These are phyloP conservation scores for Camelus bactrianus DNA, from an alignment of 2,113 vertebrate genomes.

Conservation along the genomic window DNA sequence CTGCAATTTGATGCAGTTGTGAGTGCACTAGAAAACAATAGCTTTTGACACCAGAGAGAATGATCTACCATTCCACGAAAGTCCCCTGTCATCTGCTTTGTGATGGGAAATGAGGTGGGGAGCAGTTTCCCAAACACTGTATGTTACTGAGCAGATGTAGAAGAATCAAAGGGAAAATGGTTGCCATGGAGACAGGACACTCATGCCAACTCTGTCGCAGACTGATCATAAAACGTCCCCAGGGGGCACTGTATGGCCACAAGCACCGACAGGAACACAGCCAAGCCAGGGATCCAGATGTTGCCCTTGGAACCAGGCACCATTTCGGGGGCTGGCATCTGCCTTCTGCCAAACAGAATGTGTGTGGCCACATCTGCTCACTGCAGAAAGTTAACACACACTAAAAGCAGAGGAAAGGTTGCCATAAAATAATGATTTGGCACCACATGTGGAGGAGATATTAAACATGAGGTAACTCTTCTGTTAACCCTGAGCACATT, in stretches of 20 bases:
- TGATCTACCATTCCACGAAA: constrained; percentile 30
- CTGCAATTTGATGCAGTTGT: constrained; percentile 2
- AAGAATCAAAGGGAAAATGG: constrained; percentile 80
- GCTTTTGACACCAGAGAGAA: constrained; percentile 51
- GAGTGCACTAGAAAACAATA: constrained; percentile 61
- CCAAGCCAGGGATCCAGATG: constrained; percentile 86
- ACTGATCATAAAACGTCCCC: constrained; percentile 81
- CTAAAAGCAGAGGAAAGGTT: constrained; percentile 84
- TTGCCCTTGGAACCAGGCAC: constrained; percentile 83
- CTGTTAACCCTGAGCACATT: neutral
- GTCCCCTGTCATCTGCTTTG: constrained; percentile 55
- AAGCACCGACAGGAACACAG: constrained; percentile 76
- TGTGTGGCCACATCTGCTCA: constrained; percentile 87
- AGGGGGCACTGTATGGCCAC: constrained; percentile 73
- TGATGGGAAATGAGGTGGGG: constrained; percentile 62
- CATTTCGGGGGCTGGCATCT: constrained; percentile 85
- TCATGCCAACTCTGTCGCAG: constrained; percentile 76
- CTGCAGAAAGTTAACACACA: constrained; percentile 77
- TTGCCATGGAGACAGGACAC: constrained; percentile 82
- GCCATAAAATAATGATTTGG: constrained; percentile 86
- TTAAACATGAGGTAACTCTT: constrained; percentile 62
- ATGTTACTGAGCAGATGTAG: constrained; percentile 71
- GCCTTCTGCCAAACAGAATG: constrained; percentile 83
- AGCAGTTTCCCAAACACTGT: constrained; percentile 65
- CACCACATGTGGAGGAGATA: constrained; percentile 53